These are phyloP conservation scores for Eupristina koningsbergeri DNA, from an alignment of 1,140 invertebrate species.

Conservation along the genomic window DNA sequence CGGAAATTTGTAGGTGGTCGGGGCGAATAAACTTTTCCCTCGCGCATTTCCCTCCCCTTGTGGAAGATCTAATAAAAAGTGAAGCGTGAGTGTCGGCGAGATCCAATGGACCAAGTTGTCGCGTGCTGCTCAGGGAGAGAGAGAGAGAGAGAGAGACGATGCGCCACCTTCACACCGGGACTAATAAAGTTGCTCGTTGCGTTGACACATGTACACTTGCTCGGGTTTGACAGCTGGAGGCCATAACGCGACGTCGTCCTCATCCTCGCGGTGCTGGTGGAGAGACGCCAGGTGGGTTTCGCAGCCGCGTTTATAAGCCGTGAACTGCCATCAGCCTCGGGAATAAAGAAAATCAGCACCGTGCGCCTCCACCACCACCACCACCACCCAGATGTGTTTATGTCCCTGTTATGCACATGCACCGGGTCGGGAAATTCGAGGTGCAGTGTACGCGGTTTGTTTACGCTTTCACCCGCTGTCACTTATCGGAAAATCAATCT, in stretches of 20 bases:
- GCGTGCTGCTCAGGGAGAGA: too few relatives aligned
- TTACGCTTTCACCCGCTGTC: neutral
- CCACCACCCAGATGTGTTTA: neutral
- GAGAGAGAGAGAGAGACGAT: too few relatives aligned
- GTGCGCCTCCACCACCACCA: too few relatives aligned
- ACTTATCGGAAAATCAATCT: too few relatives aligned
- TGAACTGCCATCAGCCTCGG: too few relatives aligned
- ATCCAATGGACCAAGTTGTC: too few relatives aligned
- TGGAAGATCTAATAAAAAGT: neutral
- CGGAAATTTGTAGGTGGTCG: neutral
- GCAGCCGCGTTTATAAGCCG: neutral
- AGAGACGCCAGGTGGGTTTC: neutral
- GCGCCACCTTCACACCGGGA: too few relatives aligned
- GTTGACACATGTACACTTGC: slow-evolving; percentile 20
- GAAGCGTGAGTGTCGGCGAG: neutral
- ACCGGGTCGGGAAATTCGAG: neutral
- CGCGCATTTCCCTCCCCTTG: neutral
- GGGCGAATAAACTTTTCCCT: neutral
- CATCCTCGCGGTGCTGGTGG: too few relatives aligned
- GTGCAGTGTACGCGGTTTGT: too few relatives aligned
- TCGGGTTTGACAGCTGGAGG: slow-evolving; percentile 55
- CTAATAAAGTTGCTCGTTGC: too few relatives aligned
- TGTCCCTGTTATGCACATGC: neutral
- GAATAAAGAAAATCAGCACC: neutral
- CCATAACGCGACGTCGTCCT: neutral